Base-by-base conservation (phyloP, 2,113 vertebrate species). In the Aptenodytes patagonicus region DNA sequence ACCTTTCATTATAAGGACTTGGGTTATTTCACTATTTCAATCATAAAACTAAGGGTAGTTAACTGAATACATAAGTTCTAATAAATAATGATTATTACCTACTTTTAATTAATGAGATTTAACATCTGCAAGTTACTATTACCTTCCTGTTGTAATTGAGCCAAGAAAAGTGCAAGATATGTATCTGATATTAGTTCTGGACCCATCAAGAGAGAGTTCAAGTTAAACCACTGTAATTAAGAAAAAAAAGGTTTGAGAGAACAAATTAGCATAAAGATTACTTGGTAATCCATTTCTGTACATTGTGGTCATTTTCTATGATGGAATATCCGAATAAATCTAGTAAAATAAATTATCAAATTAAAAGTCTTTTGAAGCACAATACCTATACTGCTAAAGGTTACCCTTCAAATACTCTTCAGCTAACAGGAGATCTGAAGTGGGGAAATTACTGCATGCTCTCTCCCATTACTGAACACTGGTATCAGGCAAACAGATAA, bases 81-180 rank as follows among this genome's bases (percentile, higher is more conserved):
- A 76, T n/a, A 95, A 89, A 85, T 85, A 93, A 93, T 60, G 4
- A 79, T 90, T 87, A 87, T 92, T 95, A 95, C 92, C 82, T 95
- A 94, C 82, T 97, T 94, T 92, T 47, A 96, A 96, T 83, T 71
- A 78, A 71, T 68, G 68, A 76, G 62, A 90, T 77, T 96, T 58
- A 96, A 93, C 78, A 95, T 88, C 78, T 96, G 36, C 83, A 85
- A 96, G 44, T 90, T 83, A 95, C 95, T 95, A 95, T 97, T 99
- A 99, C 99, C 99, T 99, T 99, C 99, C 97, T 99, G 99, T 97
- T 99, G 99, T 97, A 99, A 98, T 68, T 99, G 99, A 97, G 99
- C 99, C 97, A 99, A 98, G 97, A 99, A 99, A 97, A 99, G 99
- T 94, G 99, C 99, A 98, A 99, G 98, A 96, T 99, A 99, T 83